Conservation (phyloP, 2,797 vertebrate species). For the Capromys pilorides region DNA sequence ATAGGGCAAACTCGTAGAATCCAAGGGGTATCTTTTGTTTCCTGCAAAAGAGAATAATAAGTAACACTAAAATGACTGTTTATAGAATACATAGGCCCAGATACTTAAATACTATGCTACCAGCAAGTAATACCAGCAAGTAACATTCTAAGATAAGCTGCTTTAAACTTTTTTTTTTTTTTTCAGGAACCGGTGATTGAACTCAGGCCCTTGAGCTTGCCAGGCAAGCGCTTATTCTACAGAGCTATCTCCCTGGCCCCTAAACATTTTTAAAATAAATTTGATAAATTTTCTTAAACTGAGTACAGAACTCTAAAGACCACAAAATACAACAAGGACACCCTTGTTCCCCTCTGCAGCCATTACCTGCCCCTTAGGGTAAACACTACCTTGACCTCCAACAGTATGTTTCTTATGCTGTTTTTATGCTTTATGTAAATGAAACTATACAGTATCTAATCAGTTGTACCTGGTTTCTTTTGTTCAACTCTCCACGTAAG, state of each 20-base stretch:
- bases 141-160: conserved; percentile 3
- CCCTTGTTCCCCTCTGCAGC: not conserved
- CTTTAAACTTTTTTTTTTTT: not conserved
- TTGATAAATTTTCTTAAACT: not conserved
- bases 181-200: too few relatives aligned
- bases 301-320: not conserved
- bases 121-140: not conserved
- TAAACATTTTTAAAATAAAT: not conserved
- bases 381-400: not conserved
- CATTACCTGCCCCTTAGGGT: not conserved
- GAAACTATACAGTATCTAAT: not conserved
- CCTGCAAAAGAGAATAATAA: conserved; percentile 86
- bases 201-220: too few relatives aligned
- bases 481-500: not conserved
- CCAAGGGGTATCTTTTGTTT: conserved; percentile 89
- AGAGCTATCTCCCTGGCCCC: too few relatives aligned
- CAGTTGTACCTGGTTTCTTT: not conserved
- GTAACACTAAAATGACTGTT: not conserved
- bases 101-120: not conserved
- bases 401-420: not conserved
- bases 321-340: not conserved
- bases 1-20: conserved; percentile 92
- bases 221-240: too few relatives aligned
- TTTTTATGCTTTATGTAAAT: not conserved
- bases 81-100: not conserved